These are phyloP conservation scores for Cyprinodon variegatus DNA, from an alignment of 2,113 vertebrate species.

Conservation along the genomic window DNA sequence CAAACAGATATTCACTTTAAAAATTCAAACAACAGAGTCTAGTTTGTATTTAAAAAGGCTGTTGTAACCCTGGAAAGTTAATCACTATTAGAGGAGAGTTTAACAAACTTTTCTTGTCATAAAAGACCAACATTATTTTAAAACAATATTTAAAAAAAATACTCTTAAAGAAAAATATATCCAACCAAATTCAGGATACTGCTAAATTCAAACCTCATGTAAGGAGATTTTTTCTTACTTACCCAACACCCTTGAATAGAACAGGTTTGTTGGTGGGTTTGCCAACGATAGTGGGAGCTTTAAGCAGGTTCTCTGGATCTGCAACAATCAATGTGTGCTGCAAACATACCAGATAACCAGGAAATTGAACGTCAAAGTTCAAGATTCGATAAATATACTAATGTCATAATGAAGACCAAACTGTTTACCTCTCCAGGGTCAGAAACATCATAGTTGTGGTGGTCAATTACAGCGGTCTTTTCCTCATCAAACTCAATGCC, in stretches of 20 bases:
- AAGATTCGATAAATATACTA: not conserved
- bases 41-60: not conserved
- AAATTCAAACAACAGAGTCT: not conserved
- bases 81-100: no score
- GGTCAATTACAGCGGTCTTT: conserved; percentile 94
- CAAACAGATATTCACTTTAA: not conserved
- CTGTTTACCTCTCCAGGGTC: conserved; percentile 91
- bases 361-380: not conserved
- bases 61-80: no score
- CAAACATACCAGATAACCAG: conserved; percentile 9
- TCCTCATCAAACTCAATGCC: conserved; percentile 99
- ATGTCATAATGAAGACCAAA: not conserved
- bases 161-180: not conserved
- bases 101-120: no score
- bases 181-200: not conserved
- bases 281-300: conserved; percentile 95
- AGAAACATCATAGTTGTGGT: conserved; percentile 93
- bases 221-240: conserved; percentile 52
- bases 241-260: conserved; percentile 97
- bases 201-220: no score
- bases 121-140: no score
- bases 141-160: no score
- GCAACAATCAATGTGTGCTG: conserved; percentile 94
- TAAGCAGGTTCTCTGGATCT: conserved; percentile 91
- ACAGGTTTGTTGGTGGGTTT: conserved; percentile 87